Percentiles rank a stretch among this genome's conserved stretches.
Conservation (phyloP, 2,797 vertebrate genomes). For the Schizopygopsis malacanthus region DNA sequence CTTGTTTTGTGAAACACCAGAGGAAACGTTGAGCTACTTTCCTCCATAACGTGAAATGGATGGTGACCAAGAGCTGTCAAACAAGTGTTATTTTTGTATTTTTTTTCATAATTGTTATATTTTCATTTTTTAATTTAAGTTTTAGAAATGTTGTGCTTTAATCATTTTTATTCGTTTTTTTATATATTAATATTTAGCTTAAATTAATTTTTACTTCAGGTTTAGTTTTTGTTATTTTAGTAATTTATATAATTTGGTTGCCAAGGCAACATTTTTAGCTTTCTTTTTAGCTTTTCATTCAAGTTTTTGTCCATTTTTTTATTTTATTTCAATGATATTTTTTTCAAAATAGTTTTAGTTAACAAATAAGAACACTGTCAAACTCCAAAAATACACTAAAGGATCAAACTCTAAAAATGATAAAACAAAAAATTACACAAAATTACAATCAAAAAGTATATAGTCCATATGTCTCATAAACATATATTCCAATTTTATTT, state of each 20-base stretch:
- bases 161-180: not conserved
- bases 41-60: not conserved
- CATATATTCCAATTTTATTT: too few relatives aligned
- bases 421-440: too few relatives aligned
- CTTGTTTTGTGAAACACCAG: not conserved
- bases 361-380: not conserved
- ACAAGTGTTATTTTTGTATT: not conserved
- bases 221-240: not conserved
- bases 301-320: too few relatives aligned
- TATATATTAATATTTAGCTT: not conserved
- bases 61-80: not conserved
- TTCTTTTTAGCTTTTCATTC: too few relatives aligned
- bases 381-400: too few relatives aligned
- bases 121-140: not conserved
- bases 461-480: too few relatives aligned
- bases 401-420: too few relatives aligned
- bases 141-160: not conserved
- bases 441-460: not conserved
- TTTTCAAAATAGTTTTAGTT: too few relatives aligned
- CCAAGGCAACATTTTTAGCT: too few relatives aligned
- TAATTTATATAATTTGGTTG: too few relatives aligned
- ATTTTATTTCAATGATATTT: too few relatives aligned
- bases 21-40: not conserved
- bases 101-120: not conserved
- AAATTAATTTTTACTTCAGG: not conserved